Base-by-base conservation (phyloP, 1,140 invertebrate genomes). In the Panulirus ornatus region DNA sequence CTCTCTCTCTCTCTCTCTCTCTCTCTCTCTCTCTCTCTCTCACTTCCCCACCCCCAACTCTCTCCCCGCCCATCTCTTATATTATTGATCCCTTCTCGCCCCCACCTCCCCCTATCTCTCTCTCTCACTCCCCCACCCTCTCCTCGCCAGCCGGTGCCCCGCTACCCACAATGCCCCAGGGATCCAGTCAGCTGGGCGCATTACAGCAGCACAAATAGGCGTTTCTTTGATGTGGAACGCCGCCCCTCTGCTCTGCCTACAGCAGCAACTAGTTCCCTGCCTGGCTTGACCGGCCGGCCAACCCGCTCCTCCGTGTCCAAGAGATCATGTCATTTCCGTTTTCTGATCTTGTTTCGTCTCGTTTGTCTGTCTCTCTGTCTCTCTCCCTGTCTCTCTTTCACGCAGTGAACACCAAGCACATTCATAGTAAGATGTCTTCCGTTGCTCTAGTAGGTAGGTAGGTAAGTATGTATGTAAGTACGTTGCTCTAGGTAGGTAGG, bases 111-210 rank as follows among this genome's bases (percentile, higher is more conserved):
- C 79, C 14, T 0, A 1, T 11, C 0, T 19, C 44, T 22, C 27
- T 51, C 76, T 22, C n/a, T 40, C 9, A 16, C 51, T n/a, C 42
- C 34, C 22, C 51, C 58, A 6, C 9, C 54, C 54, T 36, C 51
- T n/a, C 5, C n/a, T 34, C 36, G 1, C 1, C 36, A 9, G 9
- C 34, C 1, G n/a, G 14, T 30, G 16, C 51, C 38, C 40, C 44
- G 8, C 19, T 51, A 27, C 40, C 76, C 76, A 44, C 76, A 79
- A 30, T 51, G 40, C 76, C 76, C 76, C 42, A 30, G 76, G 76
- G 44, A 79, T 30, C 27, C 73, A 76, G 73, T 76, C 73, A 76
- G 73, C 73, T 76, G 73, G 73, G 38, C 73, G 73, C 73, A 76
- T 76, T 76, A 76, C 73, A 42, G 38, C 38, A 76, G 73, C 73